phyloP scores from a whole-genome alignment of 2,113 vertebrate genomes.

The Antechinus flavipes region DNA sequence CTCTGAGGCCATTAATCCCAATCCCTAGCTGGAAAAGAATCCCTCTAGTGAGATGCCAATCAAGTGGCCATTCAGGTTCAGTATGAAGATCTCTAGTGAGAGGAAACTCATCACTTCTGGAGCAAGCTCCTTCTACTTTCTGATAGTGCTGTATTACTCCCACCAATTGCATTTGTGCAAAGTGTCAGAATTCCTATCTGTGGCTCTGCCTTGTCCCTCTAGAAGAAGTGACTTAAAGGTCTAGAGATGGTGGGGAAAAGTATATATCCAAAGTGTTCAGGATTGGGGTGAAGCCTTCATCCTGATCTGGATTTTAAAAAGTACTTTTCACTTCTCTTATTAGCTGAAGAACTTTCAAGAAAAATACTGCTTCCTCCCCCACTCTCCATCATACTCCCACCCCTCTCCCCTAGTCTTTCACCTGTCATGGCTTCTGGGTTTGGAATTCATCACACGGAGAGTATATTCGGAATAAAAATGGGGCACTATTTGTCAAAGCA shows the following conservation, averaged over 20 bases:
- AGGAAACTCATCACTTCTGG: background rate
- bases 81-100: background rate
- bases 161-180: background rate
- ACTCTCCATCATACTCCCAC: background rate
- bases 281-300: background rate
- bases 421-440: background rate
- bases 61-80: background rate
- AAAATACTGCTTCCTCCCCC: background rate
- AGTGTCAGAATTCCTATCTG: background rate
- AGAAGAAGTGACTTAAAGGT: background rate
- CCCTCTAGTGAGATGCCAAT: background rate
- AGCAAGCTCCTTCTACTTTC: background rate
- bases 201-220: background rate
- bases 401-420: background rate
- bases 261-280: background rate
- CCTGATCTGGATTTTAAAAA: background rate
- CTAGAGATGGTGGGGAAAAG: background rate
- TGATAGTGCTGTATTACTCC: background rate
- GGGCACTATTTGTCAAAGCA: constrained; percentile 1
- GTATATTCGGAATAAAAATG: background rate
- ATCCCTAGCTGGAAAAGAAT: background rate
- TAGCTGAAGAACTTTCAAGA: background rate
- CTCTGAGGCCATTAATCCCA: background rate
- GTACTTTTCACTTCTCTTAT: background rate
- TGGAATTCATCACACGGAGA: background rate